A percentile compares a stretch with the other conserved stretches of the same genome.
Conservation (phyloP, 1,140 invertebrate genomes). For the Andricus grossulariae region DNA sequence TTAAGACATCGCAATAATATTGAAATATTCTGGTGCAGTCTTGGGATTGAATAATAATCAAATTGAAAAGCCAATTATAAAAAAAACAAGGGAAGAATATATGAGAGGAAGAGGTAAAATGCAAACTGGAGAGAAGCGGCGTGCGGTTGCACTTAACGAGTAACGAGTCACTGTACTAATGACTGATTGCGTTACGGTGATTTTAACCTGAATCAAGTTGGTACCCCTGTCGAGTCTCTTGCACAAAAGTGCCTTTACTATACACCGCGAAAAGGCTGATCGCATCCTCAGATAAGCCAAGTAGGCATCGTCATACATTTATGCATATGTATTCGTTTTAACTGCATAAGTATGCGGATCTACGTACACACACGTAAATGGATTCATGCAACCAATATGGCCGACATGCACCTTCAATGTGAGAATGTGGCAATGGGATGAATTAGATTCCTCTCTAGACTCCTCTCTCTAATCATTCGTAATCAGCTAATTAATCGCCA, state of each 20-base stretch:
- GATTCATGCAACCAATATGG: constrained; percentile 29
- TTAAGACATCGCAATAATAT: constrained; percentile 16
- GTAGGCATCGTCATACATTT: constrained; percentile 36
- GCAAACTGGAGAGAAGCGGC: background rate
- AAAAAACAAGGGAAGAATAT: constrained; percentile 1
- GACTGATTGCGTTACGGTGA: constrained; percentile 50
- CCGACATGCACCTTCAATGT: constrained; percentile 25
- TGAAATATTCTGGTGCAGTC: constrained; percentile 7
- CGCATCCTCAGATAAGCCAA: constrained; percentile 25
- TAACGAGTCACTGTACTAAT: constrained; percentile 47
- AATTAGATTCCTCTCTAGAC: constrained; percentile 35
- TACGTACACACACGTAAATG: constrained; percentile 20
- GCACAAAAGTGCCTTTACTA: constrained; percentile 26
- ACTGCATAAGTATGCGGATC: constrained; percentile 31
- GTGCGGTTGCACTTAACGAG: constrained; percentile 43
- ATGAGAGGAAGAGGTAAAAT: constrained; percentile 28
- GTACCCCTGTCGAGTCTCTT: constrained; percentile 10
- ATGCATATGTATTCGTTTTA: constrained; percentile 39
- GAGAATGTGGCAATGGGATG: constrained; percentile 37
- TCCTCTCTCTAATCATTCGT: constrained; percentile 41
- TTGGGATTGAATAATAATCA: background rate
- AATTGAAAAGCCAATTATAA: constrained; percentile 1
- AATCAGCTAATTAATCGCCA: constrained; percentile 34
- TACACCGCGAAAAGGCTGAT: constrained; percentile 25
- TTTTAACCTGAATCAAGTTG: constrained; percentile 43